Evolutionary conservation across 2,113 vertebrate species (phyloP).

Genomic region (Gambusia holbrooki): DNA sequence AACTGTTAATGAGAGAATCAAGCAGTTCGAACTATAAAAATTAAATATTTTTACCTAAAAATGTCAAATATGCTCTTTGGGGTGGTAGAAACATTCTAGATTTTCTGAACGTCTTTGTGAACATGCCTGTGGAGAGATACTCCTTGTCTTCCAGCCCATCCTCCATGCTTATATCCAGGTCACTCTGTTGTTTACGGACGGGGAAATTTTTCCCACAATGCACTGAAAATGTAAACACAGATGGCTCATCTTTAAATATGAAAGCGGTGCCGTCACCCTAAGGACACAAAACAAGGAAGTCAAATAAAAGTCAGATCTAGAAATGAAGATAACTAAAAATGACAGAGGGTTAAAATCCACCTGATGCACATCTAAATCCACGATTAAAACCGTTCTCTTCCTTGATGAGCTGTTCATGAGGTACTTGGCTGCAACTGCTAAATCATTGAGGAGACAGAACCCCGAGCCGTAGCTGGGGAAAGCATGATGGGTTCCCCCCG

Average conservation of each 20-base stretch:
- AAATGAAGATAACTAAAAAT: neutral
- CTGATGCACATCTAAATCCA: slow-evolving; percentile 77
- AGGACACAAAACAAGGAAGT: neutral
- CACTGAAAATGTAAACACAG: slow-evolving; percentile 73
- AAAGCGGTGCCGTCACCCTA: slow-evolving; percentile 75
- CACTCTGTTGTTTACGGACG: slow-evolving; percentile 67
- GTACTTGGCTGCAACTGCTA: slow-evolving; percentile 68
- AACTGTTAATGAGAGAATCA: slow-evolving; percentile 32
- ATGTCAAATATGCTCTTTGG: too few relatives aligned
- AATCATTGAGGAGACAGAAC: slow-evolving; percentile 74
- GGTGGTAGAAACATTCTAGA: neutral
- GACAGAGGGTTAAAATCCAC: slow-evolving; percentile 23
- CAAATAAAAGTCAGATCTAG: neutral
- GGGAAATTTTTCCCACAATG: slow-evolving; percentile 77
- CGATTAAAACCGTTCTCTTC: slow-evolving; percentile 63
- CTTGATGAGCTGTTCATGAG: slow-evolving; percentile 9
- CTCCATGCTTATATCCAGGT: slow-evolving; percentile 66
- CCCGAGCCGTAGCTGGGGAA: slow-evolving; percentile 68
- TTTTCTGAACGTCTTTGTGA: neutral
- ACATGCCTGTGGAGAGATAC: slow-evolving; percentile 60
- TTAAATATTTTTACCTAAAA: too few relatives aligned
- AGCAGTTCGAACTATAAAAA: too few relatives aligned
- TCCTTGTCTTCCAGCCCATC: slow-evolving; percentile 63
- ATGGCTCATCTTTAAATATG: slow-evolving; percentile 70
- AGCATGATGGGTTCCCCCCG: slow-evolving; percentile 73